Evolutionary conservation across 2,797 vertebrate species (phyloP), one percentile per base, ranked within the genome.

Genomic region (Neostethus bicornis): DNA sequence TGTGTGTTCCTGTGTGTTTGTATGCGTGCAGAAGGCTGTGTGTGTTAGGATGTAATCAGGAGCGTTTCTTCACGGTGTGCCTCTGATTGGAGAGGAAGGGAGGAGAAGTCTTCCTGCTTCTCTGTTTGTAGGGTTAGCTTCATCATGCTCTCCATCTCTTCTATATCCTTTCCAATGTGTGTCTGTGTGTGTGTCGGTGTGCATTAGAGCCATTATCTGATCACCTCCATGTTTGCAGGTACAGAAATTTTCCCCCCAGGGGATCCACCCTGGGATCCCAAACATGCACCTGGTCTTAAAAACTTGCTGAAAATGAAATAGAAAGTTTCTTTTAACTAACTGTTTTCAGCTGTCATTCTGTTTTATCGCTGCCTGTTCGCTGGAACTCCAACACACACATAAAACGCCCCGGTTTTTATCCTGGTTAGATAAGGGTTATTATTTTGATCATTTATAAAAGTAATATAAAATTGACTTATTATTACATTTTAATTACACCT

Each of bases 31-130:
- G 53, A 68, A 38, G 73, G 71, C 76, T 79, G 76, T 85, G 83
- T 81, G 84, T 81, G 84, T 87, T 85, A 88, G 75, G 80, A 85
- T 76, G 85, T 79, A 88, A 89, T 90, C 89, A 89, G 83, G 70
- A 60, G 72, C 73, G 56, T 83, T 83, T 79, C 74, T 70, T 78
- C 74, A 84, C 75, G 85, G 86, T 88, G 79, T 37, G 78, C 80
- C 79, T 77, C 79, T 87, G 87, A 89, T 88, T 88, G 79, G 74
- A 49, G 73, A 60, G 62, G 59, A 62, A 70, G 54, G 64, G 61
- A 60, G 73, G 58, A 43, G 59, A 16, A 66, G 57, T 47, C 73
- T 73, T 55, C 70, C 61, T 81, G 58, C 62, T 59, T 68, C 63
- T 77, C 71, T 71, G 56, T 73, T 84, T 80, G 81, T 81, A 76